Percentiles rank a stretch among this genome's conserved stretches.
phyloP scores from a whole-genome alignment of 2,888 invertebrate genomes.

The Halictus quadricinctus region DNA sequence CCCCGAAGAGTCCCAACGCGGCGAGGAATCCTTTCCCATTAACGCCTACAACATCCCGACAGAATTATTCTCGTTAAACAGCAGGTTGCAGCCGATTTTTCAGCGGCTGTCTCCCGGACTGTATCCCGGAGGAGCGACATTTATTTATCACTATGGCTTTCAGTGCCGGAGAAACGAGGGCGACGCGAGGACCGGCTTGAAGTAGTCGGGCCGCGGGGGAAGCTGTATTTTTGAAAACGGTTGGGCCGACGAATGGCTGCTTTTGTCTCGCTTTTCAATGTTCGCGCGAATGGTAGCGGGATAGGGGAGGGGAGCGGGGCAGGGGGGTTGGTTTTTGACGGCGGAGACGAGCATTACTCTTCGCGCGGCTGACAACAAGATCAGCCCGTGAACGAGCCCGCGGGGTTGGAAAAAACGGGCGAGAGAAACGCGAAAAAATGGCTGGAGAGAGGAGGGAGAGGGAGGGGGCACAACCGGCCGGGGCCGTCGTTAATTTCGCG shows the following conservation, averaged over 20 bases:
- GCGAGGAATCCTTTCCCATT: not conserved
- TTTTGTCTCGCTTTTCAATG: conserved; percentile 15
- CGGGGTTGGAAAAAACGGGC: conserved; percentile 9
- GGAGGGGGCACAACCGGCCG: not conserved
- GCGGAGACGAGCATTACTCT: conserved; percentile 49
- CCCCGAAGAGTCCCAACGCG: not conserved
- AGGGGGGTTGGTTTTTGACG: conserved; percentile 55
- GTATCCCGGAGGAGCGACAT: conserved; percentile 1
- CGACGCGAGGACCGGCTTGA: not conserved
- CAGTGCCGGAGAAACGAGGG: not conserved
- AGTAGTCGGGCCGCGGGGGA: not conserved
- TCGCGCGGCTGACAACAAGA: conserved; percentile 37
- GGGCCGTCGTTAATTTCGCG: conserved; percentile 49
- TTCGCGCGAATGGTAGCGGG: not conserved
- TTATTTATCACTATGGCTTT: conserved; percentile 11
- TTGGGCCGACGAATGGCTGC: not conserved
- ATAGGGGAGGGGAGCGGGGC: not conserved
- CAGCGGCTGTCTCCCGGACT: not conserved
- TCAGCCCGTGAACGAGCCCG: conserved; percentile 19
- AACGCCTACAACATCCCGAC: not conserved
- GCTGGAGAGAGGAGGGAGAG: not conserved
- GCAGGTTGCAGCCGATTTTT: not conserved
- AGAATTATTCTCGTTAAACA: conserved; percentile 11
- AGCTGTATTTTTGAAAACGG: conserved; percentile 13
- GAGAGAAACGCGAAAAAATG: not conserved